phyloP scores from a whole-genome alignment of 2,113 vertebrate species.

The Sinocyclocheilus rhinocerous region DNA sequence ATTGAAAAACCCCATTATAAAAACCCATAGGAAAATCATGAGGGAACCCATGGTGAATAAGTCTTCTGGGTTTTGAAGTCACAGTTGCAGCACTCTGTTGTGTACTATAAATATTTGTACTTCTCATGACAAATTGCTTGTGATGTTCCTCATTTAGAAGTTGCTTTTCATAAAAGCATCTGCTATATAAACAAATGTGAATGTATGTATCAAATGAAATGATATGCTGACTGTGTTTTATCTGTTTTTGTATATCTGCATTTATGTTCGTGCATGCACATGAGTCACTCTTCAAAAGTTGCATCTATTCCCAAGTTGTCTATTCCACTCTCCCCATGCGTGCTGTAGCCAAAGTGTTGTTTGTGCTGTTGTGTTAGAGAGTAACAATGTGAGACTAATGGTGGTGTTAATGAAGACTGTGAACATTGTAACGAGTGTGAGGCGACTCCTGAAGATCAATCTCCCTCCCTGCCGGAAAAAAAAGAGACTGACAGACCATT shows the following conservation, averaged over 20 bases:
- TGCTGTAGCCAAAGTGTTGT: not conserved
- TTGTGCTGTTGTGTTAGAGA: constrained; percentile 7
- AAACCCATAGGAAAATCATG: not conserved
- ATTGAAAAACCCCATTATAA: not conserved
- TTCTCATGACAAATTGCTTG: not conserved
- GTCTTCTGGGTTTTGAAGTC: not conserved
- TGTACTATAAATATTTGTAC: not conserved
- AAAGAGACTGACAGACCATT: constrained; percentile 73
- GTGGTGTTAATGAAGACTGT: constrained; percentile 71
- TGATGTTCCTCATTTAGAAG: not conserved
- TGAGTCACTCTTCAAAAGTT: not conserved
- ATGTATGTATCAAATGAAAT: not conserved
- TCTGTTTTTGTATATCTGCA: not conserved
- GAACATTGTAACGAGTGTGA: constrained; percentile 63
- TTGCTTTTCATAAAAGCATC: not conserved
- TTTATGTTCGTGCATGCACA: constrained; percentile 6
- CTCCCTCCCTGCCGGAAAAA: constrained; percentile 65
- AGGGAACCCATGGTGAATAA: not conserved
- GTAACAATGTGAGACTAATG: constrained; percentile 68
- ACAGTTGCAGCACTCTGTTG: not conserved
- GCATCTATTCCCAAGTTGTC: not conserved
- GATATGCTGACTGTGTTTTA: not conserved
- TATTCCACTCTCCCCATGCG: not conserved
- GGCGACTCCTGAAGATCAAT: constrained; percentile 72
- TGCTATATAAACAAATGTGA: not conserved